Conservation (phyloP, 2,888 invertebrate species). For the Hermaeophaga mercurialis region DNA sequence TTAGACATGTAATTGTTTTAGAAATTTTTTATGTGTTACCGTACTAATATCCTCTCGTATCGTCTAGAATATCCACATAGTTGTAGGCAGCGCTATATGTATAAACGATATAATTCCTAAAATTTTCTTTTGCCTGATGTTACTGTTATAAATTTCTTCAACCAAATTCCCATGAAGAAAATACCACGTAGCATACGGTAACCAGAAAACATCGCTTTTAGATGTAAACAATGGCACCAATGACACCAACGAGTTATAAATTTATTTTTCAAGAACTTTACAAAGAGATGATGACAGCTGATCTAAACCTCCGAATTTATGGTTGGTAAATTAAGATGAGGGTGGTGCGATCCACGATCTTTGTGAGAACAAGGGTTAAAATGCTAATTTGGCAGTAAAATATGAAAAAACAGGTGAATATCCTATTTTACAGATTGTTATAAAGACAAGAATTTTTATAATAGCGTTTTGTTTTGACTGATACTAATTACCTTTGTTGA, state of each 20-base stretch:
- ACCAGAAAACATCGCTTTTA: slow-evolving; percentile 25
- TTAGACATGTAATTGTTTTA: too few relatives aligned
- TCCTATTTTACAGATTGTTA: background rate
- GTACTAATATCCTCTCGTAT: too few relatives aligned
- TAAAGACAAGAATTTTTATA: background rate
- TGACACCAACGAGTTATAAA: slow-evolving; percentile 35
- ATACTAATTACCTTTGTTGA: background rate
- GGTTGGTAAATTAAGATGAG: slow-evolving; percentile 30
- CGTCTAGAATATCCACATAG: too few relatives aligned
- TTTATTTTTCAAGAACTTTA: slow-evolving; percentile 30
- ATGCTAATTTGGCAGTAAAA: slow-evolving; percentile 29
- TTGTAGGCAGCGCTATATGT: too few relatives aligned
- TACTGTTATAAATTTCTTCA: too few relatives aligned
- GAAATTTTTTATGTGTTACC: too few relatives aligned
- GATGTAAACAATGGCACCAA: slow-evolving; percentile 36
- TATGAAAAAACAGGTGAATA: slow-evolving; percentile 10
- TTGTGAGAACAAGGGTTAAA: slow-evolving; percentile 28
- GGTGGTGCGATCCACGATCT: slow-evolving; percentile 19
- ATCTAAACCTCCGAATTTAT: slow-evolving; percentile 28
- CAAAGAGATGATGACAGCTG: slow-evolving; percentile 29
- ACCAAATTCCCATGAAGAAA: background rate
- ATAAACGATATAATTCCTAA: too few relatives aligned
- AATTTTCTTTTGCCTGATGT: too few relatives aligned
- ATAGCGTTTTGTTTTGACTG: background rate
- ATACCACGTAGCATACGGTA: slow-evolving; percentile 26